Conservation (phyloP, 2,888 invertebrate species). For the Pomacea canaliculata region DNA sequence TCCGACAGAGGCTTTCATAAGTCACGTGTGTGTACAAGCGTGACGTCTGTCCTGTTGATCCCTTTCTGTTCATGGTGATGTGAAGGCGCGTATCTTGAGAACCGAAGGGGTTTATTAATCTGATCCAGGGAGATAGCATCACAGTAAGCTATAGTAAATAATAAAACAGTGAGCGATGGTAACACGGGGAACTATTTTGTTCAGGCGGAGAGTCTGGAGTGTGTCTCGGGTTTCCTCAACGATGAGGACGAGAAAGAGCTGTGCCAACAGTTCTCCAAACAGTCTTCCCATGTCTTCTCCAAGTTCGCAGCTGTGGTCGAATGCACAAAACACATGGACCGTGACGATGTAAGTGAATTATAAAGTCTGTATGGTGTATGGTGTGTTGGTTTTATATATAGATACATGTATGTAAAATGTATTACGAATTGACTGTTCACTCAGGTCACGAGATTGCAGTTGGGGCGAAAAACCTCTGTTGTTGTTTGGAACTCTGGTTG, state of each 20-base stretch:
- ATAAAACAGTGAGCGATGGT: neutral
- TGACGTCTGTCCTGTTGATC: neutral
- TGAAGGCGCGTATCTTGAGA: too few species aligned
- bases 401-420: too few species aligned
- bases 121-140: too few species aligned
- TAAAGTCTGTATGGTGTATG: neutral
- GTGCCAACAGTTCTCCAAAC: slow-evolving; percentile 30
- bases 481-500: too few species aligned
- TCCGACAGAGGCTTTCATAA: too few species aligned
- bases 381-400: neutral
- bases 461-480: too few species aligned
- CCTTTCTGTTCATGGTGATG: too few species aligned
- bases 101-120: too few species aligned
- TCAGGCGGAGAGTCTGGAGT: slow-evolving; percentile 32
- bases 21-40: neutral
- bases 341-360: slow-evolving; percentile 16
- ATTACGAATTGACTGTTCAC: too few species aligned
- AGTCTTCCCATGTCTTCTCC: slow-evolving; percentile 28
- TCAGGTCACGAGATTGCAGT: too few species aligned
- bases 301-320: slow-evolving; percentile 27
- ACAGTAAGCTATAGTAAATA: neutral
- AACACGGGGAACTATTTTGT: too few species aligned
- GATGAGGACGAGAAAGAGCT: slow-evolving; percentile 25
- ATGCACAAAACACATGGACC: slow-evolving; percentile 22
- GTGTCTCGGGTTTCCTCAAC: slow-evolving; percentile 27